phyloP scores from a whole-genome alignment of 1,140 invertebrate genomes.

The Drosophila gunungcola region DNA sequence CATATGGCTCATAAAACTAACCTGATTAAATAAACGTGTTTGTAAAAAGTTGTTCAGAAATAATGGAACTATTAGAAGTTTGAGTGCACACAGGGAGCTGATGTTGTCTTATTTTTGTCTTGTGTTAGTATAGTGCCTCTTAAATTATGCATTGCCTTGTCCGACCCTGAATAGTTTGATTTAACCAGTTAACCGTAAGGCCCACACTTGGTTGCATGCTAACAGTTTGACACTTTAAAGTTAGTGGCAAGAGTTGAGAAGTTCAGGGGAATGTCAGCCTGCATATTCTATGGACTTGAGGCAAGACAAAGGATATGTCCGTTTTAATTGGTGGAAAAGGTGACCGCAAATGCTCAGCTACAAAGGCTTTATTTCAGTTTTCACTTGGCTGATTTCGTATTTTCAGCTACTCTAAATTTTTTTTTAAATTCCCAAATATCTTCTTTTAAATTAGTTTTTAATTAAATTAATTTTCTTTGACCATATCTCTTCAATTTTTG shows the following conservation, averaged over 20 bases:
- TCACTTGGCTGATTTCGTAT: no score
- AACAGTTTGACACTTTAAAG: constrained; percentile 51
- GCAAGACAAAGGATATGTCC: background rate
- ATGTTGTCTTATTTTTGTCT: constrained; percentile 9
- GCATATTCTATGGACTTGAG: constrained; percentile 33
- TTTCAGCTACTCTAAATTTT: no score
- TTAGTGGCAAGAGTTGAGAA: constrained; percentile 7
- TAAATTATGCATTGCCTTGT: constrained; percentile 57
- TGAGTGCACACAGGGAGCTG: background rate
- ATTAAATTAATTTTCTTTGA: background rate
- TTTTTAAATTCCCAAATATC: no score
- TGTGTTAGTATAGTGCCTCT: background rate
- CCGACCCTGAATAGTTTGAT: constrained; percentile 28
- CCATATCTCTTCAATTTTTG: background rate
- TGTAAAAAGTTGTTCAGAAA: background rate
- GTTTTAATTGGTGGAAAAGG: constrained; percentile 32
- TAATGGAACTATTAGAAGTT: background rate
- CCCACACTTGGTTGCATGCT: constrained; percentile 5
- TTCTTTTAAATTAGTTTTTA: no score
- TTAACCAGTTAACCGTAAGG: background rate
- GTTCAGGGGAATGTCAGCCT: constrained; percentile 15
- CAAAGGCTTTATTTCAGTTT: no score
- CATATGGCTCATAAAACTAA: background rate
- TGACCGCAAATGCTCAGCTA: constrained; percentile 12
- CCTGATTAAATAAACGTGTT: background rate